Base-by-base conservation (phyloP, 2,888 invertebrate species). In the Acronicta leporina region DNA sequence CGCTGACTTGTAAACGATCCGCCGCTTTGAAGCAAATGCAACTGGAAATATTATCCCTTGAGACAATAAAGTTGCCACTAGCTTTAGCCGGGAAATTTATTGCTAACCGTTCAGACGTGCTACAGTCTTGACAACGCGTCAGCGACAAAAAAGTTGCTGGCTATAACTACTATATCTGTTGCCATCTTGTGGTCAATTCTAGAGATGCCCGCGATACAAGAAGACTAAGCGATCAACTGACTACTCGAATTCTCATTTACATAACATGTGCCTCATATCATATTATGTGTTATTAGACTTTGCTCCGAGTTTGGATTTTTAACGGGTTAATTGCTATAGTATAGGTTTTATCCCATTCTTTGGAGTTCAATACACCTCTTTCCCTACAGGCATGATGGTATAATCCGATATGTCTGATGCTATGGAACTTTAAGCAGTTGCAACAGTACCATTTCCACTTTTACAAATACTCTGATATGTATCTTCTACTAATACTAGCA, bases 61-160 rank as follows among this genome's bases (percentile, higher is more conserved):
- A 70, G 79, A 77, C 75, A 75, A 76, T 75, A 79, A 77, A 71
- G 63, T 65, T 71, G 56, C 71, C 63, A 70, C 71, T 73, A 63
- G 74, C 65, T 79, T 77, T 73, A 72, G 60, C 54, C 56, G 63
- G 65, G 60, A 82, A 81, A 85, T 81, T 80, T 78, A 81, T 75
- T 80, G 71, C 73, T 38, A 8, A 38, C n/a, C 13, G 6, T 1
- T n/a, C 11, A 33, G 38, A 38, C 38, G 38, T 38, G n/a, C 38
- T 0, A 35, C 5, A 35, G 5, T 13, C 35, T 4, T 5, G 35
- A 4, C 35, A 0, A 38, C 38, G n/a, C 38, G 0, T 38, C n/a
- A 7, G 13, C 38, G 38, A 38, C n/a, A 38, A n/a, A 38, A n/a
- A 8, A 38, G 38, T 38, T 13, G 35, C 35, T 35, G 13, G 13